phyloP scores from a whole-genome alignment of 2,113 vertebrate genomes.

The Sceloporus tristichus region DNA sequence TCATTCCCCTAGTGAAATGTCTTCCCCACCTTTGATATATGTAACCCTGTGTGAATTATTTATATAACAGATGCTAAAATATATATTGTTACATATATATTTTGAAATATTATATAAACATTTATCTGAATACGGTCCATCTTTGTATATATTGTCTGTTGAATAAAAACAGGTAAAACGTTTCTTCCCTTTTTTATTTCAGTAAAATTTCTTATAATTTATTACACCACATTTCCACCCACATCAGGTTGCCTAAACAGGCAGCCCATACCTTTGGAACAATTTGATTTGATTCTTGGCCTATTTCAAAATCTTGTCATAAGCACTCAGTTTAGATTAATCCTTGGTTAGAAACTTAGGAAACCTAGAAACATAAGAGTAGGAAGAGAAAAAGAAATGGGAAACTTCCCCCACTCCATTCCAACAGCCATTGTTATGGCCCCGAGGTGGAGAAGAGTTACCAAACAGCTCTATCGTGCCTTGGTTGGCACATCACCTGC shows the following conservation, averaged over 20 bases:
- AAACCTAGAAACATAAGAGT: no score
- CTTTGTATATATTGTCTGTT: slow-evolving; percentile 6
- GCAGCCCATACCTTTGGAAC: not conserved
- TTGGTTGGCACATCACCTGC: no score
- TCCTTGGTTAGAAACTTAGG: no score
- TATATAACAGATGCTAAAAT: slow-evolving; percentile 11
- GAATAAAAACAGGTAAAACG: slow-evolving; percentile 41
- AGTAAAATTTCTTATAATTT: not conserved
- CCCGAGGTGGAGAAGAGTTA: no score
- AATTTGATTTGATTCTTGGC: not conserved
- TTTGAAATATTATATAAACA: slow-evolving; percentile 21
- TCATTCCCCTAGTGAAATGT: slow-evolving; percentile 14
- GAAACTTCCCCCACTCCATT: no score
- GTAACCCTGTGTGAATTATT: slow-evolving; percentile 28
- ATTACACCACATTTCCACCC: no score
- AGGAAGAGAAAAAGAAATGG: not conserved
- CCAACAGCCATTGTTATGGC: not conserved
- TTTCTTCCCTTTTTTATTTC: slow-evolving; percentile 26
- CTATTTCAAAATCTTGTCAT: not conserved
- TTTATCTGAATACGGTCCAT: slow-evolving; percentile 11
- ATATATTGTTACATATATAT: not conserved
- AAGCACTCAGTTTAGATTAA: not conserved
- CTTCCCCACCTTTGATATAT: not conserved
- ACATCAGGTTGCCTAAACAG: not conserved
- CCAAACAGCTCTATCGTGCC: no score